Evolutionary conservation across 2,888 invertebrate species (phyloP), one percentile per base, ranked within the genome.

Genomic region (Tiphia femorata): DNA sequence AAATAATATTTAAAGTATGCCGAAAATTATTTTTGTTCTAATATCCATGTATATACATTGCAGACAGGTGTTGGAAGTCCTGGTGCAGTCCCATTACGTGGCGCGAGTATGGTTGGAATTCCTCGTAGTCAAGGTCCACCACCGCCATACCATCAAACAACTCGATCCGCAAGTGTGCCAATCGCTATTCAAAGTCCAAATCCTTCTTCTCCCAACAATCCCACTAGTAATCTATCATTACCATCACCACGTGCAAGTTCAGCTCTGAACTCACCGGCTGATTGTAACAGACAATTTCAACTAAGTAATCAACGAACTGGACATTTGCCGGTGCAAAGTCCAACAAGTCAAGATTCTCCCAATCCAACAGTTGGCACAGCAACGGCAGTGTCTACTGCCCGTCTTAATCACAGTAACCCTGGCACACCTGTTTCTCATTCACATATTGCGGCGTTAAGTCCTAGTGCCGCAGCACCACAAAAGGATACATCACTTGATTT

Each of bases 111-210:
- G 64, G 76, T 80, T 19, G 79, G 83, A 38, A 84, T 86, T 50
- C 84, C 87, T 29, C 80, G 88, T 53, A 84, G 87, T 67, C 91
- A 91, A 83, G 92, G 92, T 3, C 92, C 92, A n/a, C 92, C 92
- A 16, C 92, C 92, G 10, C 92, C 92, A 30, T 91, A 91, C 82
- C 91, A 92, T 81, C 91, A 90, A 77, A 90, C 91, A 19, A 90
- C 89, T 52, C 86, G 91, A 58, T 91, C 91, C 50, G 90, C 91
- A 27, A 91, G 91, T 70, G 91, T 91, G 63, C 91, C 91, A 37
- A 91, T 91, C 64, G 90, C 91, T 30, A 87, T 90, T 72, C 90
- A 91, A 76, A 91, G 91, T 73, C 91, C 91, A 8, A 91, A 89
- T 81, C 91, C 92, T 0, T 87, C 88, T 40, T 91, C 91, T 65